A percentile compares a stretch with the other conserved stretches of the same genome.
Evolutionary conservation across 1,140 invertebrate genomes (phyloP).

Genomic region (Tyrophagus putrescentiae): DNA sequence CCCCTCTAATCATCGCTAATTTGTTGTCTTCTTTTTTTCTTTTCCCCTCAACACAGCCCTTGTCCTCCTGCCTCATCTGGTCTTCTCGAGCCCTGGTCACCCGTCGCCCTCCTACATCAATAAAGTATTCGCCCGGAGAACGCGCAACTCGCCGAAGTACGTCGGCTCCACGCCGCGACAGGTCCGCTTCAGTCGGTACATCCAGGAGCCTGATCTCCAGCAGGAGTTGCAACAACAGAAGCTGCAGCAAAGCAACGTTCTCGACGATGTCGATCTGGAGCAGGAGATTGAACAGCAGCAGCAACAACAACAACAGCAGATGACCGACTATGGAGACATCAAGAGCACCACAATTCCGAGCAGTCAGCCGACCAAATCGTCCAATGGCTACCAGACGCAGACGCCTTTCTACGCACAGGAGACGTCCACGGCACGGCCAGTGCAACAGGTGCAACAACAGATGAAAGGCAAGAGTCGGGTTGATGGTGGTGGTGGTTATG

Average conservation of each 20-base stretch:
- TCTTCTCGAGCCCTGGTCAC: not conserved
- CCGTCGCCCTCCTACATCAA: not conserved
- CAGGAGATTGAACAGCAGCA: not conserved
- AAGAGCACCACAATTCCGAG: not conserved
- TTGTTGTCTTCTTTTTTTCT: not conserved
- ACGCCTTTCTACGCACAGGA: not conserved
- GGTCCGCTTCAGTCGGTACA: not conserved
- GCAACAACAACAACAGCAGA: not conserved
- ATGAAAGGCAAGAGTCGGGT: conserved; percentile 7
- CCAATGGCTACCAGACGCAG: not conserved
- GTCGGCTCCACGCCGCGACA: not conserved
- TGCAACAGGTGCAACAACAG: conserved; percentile 9
- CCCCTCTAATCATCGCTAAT: too few relatives aligned
- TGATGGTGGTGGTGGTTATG: too few relatives aligned
- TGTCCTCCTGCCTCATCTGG: not conserved
- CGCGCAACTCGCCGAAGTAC: not conserved
- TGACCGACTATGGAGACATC: not conserved
- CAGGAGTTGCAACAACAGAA: conserved; percentile 4
- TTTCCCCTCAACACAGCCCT: not conserved
- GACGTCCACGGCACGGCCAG: conserved; percentile 2
- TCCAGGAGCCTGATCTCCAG: conserved; percentile 2
- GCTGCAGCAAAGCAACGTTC: not conserved
- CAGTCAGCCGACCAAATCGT: not conserved
- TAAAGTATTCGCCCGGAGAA: not conserved
- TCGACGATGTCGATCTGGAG: not conserved